Percentiles rank a stretch among this genome's conserved stretches.
Conservation (phyloP, 1,140 invertebrate genomes). For the Stegodyphus mimosarum region DNA sequence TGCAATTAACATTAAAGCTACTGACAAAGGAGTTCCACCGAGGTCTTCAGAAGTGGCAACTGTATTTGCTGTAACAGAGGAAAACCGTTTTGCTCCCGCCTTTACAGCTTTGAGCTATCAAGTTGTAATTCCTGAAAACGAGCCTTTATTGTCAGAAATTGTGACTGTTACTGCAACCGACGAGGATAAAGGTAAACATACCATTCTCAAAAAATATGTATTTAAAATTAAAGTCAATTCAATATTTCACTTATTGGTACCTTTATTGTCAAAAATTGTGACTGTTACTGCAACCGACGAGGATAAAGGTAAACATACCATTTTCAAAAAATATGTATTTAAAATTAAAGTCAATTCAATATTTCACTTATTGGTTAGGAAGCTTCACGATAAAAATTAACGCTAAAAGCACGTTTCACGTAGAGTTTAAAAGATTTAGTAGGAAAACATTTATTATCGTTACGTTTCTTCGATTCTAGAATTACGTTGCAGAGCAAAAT, state of each 20-base stretch:
- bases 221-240: background rate
- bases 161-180: constrained; percentile 86
- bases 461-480: too few species aligned
- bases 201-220: background rate
- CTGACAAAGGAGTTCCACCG: constrained; percentile 86
- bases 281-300: constrained; percentile 85
- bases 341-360: background rate
- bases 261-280: constrained; percentile 84
- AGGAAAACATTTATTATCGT: too few species aligned
- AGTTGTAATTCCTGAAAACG: constrained; percentile 91
- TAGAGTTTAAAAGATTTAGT: too few species aligned
- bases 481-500: too few species aligned
- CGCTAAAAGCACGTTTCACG: too few species aligned
- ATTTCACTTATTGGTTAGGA: too few species aligned
- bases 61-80: constrained; percentile 83
- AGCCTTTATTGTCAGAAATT: constrained; percentile 85
- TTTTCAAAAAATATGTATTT: background rate
- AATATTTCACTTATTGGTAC: too few species aligned
- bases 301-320: constrained; percentile 73
- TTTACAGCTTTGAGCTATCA: constrained; percentile 88
- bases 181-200: constrained; percentile 74
- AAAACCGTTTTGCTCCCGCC: constrained; percentile 82
- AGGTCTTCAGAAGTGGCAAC: constrained; percentile 80
- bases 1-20: constrained; percentile 77
- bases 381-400: too few species aligned